A percentile compares a stretch with the other conserved stretches of the same genome.
phyloP scores from a whole-genome alignment of 2,797 vertebrate genomes.

The Ispidina picta region DNA sequence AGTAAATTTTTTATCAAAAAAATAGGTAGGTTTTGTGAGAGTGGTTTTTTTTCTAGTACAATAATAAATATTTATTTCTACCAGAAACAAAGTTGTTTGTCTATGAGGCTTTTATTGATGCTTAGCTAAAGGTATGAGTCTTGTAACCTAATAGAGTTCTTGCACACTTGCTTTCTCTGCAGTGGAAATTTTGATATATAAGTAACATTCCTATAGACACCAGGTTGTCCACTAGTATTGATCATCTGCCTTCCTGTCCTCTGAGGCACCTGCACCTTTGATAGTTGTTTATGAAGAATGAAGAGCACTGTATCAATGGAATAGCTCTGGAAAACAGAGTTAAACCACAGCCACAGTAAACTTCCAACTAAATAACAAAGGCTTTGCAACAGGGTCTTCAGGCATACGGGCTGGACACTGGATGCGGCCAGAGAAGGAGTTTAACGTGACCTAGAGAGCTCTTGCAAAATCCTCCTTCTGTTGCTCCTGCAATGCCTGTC shows the following conservation, averaged over 20 bases:
- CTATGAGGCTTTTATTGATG: constrained; percentile 31
- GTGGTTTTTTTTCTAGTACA: constrained; percentile 28
- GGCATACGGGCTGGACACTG: constrained; percentile 61
- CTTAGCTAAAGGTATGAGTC: constrained; percentile 52
- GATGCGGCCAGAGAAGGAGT: constrained; percentile 56
- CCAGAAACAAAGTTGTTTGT: constrained; percentile 63
- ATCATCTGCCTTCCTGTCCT: neutral
- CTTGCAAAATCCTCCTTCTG: constrained; percentile 70
- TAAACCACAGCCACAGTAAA: constrained; percentile 25
- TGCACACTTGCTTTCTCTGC: neutral
- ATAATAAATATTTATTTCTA: constrained; percentile 73
- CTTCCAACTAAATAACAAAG: constrained; percentile 61
- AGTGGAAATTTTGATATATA: neutral
- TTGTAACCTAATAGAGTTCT: neutral
- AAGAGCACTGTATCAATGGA: neutral
- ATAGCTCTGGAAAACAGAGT: neutral
- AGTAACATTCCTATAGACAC: neutral
- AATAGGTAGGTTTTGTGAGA: constrained; percentile 57
- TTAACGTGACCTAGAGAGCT: constrained; percentile 37
- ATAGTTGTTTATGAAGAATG: neutral
- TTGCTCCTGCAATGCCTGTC: constrained; percentile 51
- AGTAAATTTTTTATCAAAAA: constrained; percentile 68
- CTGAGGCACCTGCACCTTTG: neutral
- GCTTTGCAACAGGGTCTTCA: constrained; percentile 51
- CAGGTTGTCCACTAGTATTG: neutral